Conservation (phyloP, 2,797 vertebrate species). For the Chelon auratus region DNA sequence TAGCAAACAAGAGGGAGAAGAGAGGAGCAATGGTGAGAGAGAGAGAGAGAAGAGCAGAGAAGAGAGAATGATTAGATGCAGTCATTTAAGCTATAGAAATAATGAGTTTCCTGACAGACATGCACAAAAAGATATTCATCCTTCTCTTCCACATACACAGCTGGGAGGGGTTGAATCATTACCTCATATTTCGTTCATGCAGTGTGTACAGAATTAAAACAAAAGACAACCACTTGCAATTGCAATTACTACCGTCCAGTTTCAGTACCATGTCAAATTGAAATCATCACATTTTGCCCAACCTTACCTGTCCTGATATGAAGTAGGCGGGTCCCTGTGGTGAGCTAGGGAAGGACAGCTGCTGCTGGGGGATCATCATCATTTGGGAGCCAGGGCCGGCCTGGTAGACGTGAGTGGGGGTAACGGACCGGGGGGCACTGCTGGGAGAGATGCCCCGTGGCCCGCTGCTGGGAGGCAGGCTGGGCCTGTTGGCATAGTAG, state of each 20-base stretch:
- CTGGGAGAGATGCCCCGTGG: conserved; percentile 88
- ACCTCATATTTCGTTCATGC: not conserved
- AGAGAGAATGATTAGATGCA: not conserved
- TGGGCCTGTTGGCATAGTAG: conserved; percentile 91
- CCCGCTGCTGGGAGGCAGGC: conserved; percentile 89
- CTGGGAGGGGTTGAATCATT: not conserved
- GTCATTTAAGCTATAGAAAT: not conserved
- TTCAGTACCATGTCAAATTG: not conserved
- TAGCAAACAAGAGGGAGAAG: not conserved
- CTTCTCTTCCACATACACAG: not conserved
- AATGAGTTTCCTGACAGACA: not conserved
- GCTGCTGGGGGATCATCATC: conserved; percentile 96
- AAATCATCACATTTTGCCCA: not conserved
- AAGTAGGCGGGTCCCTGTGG: conserved; percentile 92
- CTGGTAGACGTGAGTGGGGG: conserved; percentile 93
- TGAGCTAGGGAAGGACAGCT: conserved; percentile 90
- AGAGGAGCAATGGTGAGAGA: not conserved
- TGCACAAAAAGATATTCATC: not conserved
- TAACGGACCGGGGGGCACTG: conserved; percentile 90
- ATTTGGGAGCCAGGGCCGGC: conserved; percentile 91
- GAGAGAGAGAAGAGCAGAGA: not conserved
- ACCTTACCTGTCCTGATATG: conserved; percentile 91
- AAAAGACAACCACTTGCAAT: no score
- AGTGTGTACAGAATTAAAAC: not conserved
- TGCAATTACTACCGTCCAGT: not conserved